Evolutionary conservation across 2,797 vertebrate species (phyloP).

Genomic region (Tachyglossus aculeatus): DNA sequence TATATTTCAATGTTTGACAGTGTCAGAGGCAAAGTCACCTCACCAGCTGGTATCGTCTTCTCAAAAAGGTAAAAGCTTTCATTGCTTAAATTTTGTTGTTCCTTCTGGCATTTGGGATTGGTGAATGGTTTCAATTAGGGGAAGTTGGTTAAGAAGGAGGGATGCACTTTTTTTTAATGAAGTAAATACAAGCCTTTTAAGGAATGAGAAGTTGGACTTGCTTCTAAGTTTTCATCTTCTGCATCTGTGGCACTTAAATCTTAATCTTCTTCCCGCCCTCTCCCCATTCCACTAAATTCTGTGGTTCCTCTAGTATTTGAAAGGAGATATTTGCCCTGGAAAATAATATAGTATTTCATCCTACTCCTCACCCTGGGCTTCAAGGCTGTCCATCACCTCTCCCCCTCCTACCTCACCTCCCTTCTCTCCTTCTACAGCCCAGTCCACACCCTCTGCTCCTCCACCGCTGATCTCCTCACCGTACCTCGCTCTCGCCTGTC

Average conservation of each 20-base stretch:
- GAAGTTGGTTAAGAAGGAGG: background rate
- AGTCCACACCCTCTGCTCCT: no score
- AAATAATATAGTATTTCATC: no score
- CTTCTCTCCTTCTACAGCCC: no score
- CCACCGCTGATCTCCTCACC: no score
- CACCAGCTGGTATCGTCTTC: constrained; percentile 26
- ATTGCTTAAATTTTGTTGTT: background rate
- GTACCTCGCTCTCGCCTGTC: no score
- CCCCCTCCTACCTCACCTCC: no score
- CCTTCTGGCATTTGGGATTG: background rate
- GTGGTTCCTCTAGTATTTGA: no score
- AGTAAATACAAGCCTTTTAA: background rate
- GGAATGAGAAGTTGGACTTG: background rate
- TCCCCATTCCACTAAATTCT: no score
- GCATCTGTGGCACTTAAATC: background rate
- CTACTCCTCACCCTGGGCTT: no score
- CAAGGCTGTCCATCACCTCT: no score
- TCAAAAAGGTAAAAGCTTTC: constrained; percentile 48
- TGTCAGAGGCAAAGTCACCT: constrained; percentile 28
- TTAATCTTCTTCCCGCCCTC: no score
- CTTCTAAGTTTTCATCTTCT: constrained; percentile 1
- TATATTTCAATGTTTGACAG: constrained; percentile 25
- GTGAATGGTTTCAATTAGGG: background rate
- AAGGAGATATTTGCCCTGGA: no score
- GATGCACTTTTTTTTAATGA: background rate